Evolutionary conservation across 2,888 invertebrate genomes (phyloP).

Genomic region (Operophtera brumata): DNA sequence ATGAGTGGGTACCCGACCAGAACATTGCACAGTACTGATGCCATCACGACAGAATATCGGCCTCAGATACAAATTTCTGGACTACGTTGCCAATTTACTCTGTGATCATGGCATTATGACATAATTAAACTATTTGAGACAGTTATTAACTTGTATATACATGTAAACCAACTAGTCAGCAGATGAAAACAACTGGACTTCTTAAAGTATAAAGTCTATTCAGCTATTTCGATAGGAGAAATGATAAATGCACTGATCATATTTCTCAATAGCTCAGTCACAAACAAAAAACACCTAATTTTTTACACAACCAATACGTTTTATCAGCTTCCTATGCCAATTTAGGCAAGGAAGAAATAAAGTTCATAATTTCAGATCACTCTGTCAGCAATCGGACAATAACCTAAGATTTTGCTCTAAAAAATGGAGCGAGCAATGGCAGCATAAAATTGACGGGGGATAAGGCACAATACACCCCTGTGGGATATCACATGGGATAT

Average conservation of each 20-base stretch:
- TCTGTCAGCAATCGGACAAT: constrained; percentile 2
- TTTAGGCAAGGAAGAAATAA: constrained; percentile 8
- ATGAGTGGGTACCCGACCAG: constrained; percentile 26
- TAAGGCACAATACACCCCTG: constrained; percentile 23
- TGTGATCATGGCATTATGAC: constrained; percentile 5
- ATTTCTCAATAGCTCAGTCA: no score
- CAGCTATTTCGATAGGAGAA: constrained; percentile 19
- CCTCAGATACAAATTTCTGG: constrained; percentile 11
- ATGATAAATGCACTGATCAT: constrained; percentile 22
- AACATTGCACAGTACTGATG: constrained; percentile 18
- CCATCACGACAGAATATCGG: constrained; percentile 11
- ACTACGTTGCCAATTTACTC: constrained; percentile 10
- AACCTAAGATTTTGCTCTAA: constrained; percentile 18
- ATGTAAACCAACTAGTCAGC: constrained; percentile 23
- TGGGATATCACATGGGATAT: constrained; percentile 20
- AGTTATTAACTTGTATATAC: no score
- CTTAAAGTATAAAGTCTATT: constrained; percentile 13
- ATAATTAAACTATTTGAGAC: constrained; percentile 20
- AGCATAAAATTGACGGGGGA: constrained; percentile 24
- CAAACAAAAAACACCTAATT: constrained; percentile 16
- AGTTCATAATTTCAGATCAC: constrained; percentile 12
- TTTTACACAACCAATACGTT: constrained; percentile 22
- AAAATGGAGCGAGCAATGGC: constrained; percentile 19
- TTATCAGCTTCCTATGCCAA: constrained; percentile 9
- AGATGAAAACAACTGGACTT: constrained; percentile 19